Conservation (phyloP, 2,113 vertebrate species). For the Uria aalge region DNA sequence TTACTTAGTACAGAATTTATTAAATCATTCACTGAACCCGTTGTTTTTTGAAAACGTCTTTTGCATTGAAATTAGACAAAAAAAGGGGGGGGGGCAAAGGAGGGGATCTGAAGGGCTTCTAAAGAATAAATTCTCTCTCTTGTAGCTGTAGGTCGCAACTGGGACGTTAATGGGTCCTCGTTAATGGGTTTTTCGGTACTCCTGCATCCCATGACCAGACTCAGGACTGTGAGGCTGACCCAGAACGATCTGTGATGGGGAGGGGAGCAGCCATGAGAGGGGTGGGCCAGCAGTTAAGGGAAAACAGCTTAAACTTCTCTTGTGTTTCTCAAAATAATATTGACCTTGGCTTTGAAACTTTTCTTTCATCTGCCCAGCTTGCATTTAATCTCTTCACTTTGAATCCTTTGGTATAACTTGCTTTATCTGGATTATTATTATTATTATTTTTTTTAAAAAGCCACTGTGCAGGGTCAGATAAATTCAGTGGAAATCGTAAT, state of each 20-base stretch:
- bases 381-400: neutral
- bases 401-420: neutral
- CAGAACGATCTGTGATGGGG: neutral
- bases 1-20: conserved; percentile 1
- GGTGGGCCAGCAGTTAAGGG: neutral
- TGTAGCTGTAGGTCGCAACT: neutral
- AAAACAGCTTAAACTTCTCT: neutral
- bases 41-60: neutral
- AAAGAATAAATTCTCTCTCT: neutral
- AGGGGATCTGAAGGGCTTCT: neutral
- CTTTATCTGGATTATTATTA: neutral
- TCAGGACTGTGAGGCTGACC: neutral
- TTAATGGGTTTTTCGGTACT: neutral
- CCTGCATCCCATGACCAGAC: neutral
- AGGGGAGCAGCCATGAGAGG: neutral
- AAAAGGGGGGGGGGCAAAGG: neutral
- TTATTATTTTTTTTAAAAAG: neutral
- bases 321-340: neutral
- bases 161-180: neutral
- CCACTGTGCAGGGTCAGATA: neutral
- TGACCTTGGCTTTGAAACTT: neutral
- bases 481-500: neutral
- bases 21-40: neutral
- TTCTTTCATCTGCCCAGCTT: neutral
- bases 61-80: neutral